Evolutionary conservation across 53 echinoderm and acorn worm species (phyloP).

Genomic region (Antedon mediterranea): DNA sequence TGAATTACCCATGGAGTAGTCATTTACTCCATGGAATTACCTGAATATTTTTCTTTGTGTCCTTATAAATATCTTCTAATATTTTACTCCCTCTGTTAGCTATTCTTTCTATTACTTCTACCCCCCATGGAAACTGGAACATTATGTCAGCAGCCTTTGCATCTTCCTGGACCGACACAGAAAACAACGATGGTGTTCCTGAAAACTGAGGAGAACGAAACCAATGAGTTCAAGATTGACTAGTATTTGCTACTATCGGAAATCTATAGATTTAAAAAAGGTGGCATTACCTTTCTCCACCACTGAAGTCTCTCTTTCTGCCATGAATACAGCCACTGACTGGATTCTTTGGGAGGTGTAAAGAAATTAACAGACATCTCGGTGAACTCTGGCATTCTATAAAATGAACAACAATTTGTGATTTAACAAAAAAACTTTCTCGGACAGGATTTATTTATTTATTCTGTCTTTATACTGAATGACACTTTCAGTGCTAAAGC

Average conservation of each 20-base stretch:
- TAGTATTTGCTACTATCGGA: no score
- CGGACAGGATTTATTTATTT: no score
- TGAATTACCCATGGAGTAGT: no score
- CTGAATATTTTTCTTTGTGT: constrained; percentile 32
- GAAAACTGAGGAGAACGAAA: constrained; percentile 38
- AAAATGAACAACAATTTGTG: no score
- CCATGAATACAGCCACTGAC: constrained; percentile 53
- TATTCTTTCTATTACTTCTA: constrained; percentile 71
- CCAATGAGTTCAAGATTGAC: not conserved
- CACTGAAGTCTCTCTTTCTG: constrained; percentile 63
- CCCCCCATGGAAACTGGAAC: constrained; percentile 90
- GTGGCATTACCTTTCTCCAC: constrained; percentile 81
- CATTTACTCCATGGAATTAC: constrained; percentile 1
- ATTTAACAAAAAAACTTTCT: no score
- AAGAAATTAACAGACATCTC: constrained; percentile 59
- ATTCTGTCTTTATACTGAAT: no score
- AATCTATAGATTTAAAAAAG: not conserved
- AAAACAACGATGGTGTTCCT: constrained; percentile 61
- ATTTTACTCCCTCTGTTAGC: constrained; percentile 45
- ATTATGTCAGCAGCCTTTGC: constrained; percentile 52
- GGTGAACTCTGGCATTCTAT: constrained; percentile 29
- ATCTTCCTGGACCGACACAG: constrained; percentile 37
- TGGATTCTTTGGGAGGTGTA: constrained; percentile 40
- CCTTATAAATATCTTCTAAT: constrained; percentile 31
- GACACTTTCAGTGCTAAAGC: no score